Evolutionary conservation across 2,888 invertebrate species (phyloP).

Genomic region (Trichogramma evanescens): DNA sequence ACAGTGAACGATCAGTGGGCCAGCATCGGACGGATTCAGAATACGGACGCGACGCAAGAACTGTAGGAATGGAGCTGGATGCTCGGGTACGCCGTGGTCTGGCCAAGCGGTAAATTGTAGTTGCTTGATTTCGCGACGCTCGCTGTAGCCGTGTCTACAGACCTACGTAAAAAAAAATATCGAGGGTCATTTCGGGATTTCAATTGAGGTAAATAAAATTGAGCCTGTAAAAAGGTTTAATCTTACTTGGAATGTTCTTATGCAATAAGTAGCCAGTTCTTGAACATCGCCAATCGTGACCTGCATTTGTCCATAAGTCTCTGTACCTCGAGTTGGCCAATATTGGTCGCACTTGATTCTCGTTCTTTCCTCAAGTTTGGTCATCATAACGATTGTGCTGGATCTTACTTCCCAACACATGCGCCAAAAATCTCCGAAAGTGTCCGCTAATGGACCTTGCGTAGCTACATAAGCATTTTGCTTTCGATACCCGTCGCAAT

Average conservation of each 20-base stretch:
- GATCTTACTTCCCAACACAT: conserved; percentile 98
- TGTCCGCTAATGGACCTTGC: conserved; percentile 96
- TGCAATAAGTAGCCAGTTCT: conserved; percentile 96
- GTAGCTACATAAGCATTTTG: conserved; percentile 99
- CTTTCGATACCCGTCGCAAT: conserved; percentile 97
- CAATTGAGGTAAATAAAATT: neutral
- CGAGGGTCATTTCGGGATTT: neutral
- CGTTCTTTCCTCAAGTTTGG: conserved; percentile 92
- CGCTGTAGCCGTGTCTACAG: conserved; percentile 67
- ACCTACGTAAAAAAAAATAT: conserved; percentile 51
- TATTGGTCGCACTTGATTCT: conserved; percentile 96
- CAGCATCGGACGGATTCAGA: conserved; percentile 84
- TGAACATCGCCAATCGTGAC: conserved; percentile 91
- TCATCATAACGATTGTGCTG: conserved; percentile 98
- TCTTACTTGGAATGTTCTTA: conserved; percentile 78
- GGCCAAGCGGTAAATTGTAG: conserved; percentile 99
- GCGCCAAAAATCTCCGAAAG: conserved; percentile 97
- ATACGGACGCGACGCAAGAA: conserved; percentile 90
- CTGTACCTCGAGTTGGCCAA: conserved; percentile 93
- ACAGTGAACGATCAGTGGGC: conserved; percentile 93
- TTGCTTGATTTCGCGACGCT: conserved; percentile 91
- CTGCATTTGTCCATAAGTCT: conserved; percentile 91
- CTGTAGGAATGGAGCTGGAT: conserved; percentile 96
- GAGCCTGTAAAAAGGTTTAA: neutral
- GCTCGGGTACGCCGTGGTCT: conserved; percentile 98